phyloP scores from a whole-genome alignment of 37 sponge, comb jelly and placozoan species.

The Eunapius fragilis region DNA sequence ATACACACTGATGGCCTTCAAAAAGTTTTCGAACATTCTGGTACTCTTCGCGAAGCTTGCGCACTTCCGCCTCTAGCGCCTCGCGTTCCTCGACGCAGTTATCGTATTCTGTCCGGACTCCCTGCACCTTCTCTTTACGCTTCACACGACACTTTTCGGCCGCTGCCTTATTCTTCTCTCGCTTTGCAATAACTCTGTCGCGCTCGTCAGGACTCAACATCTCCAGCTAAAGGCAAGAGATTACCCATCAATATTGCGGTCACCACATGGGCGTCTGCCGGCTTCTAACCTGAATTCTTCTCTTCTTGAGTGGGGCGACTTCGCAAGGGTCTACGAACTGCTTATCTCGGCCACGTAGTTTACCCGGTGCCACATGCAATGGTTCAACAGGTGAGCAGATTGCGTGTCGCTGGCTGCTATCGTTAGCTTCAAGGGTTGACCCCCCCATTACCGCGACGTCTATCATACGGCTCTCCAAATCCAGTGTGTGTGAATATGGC shows the following conservation, averaged over 20 bases:
- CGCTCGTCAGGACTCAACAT: conserved; percentile 70
- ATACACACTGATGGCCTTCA: conserved; percentile 50
- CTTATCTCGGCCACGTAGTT: conserved; percentile 17
- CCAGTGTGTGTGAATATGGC: conserved; percentile 59
- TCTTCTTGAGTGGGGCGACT: conserved; percentile 82
- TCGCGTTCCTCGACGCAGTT: conserved; percentile 56
- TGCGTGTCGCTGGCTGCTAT: conserved; percentile 23
- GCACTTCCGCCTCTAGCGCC: conserved; percentile 39
- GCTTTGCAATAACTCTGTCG: conserved; percentile 77
- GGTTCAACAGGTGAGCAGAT: not conserved
- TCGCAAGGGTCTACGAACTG: conserved; percentile 57
- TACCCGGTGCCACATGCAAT: not conserved
- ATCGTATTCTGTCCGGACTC: conserved; percentile 55
- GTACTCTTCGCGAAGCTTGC: conserved; percentile 40
- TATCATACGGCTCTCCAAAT: conserved; percentile 64
- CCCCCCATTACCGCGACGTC: not conserved
- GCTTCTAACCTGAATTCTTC: conserved; percentile 68
- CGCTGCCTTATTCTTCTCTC: conserved; percentile 96
- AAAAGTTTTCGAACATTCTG: conserved; percentile 48
- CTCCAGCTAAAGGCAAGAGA: conserved; percentile 30
- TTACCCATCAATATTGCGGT: not conserved
- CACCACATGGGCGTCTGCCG: not conserved
- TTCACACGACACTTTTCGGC: conserved; percentile 96
- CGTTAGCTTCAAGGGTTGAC: not conserved
- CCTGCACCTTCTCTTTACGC: conserved; percentile 65